Conservation (phyloP, 1,140 invertebrate species). For the Wasmannia auropunctata region DNA sequence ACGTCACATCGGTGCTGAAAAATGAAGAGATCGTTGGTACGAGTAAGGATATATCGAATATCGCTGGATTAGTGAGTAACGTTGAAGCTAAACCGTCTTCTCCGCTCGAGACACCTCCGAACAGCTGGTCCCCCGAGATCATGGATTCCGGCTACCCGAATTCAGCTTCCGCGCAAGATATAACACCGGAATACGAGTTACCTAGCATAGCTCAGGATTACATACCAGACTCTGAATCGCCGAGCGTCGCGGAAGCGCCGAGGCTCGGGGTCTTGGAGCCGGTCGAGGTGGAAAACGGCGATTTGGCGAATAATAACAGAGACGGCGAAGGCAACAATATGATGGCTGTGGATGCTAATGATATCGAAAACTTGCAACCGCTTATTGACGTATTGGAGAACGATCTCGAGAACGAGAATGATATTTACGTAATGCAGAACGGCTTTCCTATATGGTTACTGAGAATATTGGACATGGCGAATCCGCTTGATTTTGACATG, state of each 20-base stretch:
- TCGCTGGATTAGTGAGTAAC: conserved; percentile 25
- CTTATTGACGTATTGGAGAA: conserved; percentile 76
- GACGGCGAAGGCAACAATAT: conserved; percentile 86
- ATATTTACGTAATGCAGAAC: conserved; percentile 79
- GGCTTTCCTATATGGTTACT: conserved; percentile 77
- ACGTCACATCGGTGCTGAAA: conserved; percentile 38
- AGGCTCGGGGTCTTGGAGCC: conserved; percentile 70
- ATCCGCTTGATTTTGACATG: conserved; percentile 63
- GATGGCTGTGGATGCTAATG: conserved; percentile 70
- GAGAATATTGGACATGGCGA: conserved; percentile 75
- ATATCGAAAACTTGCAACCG: conserved; percentile 74
- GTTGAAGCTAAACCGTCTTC: conserved; percentile 61
- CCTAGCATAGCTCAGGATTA: conserved; percentile 75
- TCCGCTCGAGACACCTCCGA: conserved; percentile 67
- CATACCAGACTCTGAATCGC: conserved; percentile 74
- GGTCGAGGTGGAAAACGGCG: conserved; percentile 85
- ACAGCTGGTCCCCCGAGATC: conserved; percentile 77
- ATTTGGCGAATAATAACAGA: conserved; percentile 86
- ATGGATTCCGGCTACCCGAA: conserved; percentile 86
- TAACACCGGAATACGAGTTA: conserved; percentile 78
- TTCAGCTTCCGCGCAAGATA: conserved; percentile 81
- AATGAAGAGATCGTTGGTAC: conserved; percentile 24
- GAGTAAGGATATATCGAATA: conserved; percentile 26
- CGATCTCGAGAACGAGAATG: conserved; percentile 81
- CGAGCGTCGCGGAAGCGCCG: conserved; percentile 73